These are phyloP conservation scores for Caenorhabditis afra DNA, from an alignment of 2,888 invertebrate genomes.

Conservation along the genomic window DNA sequence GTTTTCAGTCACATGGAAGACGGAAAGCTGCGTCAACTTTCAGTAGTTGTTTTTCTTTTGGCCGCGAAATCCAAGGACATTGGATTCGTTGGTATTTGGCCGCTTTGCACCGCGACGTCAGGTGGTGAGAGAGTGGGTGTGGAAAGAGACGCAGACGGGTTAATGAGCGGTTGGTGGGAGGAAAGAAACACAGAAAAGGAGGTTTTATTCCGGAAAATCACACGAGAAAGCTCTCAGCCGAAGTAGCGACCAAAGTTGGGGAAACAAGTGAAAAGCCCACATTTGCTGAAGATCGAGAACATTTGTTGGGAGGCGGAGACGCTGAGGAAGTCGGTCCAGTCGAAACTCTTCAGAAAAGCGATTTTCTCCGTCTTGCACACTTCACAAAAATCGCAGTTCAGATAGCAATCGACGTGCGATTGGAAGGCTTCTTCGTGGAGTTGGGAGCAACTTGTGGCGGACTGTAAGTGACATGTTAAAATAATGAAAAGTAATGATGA, in stretches of 20 bases:
- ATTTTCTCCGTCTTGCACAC: conserved; percentile 73
- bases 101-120: too few species aligned
- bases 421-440: conserved; percentile 68
- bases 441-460: conserved; percentile 47
- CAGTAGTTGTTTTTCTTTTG: too few species aligned
- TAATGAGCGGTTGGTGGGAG: neutral
- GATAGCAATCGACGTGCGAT: conserved; percentile 75
- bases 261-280: conserved; percentile 69
- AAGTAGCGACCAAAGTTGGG: conserved; percentile 23
- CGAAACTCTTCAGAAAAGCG: conserved; percentile 69
- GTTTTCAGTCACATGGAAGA: too few species aligned
- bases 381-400: conserved; percentile 74
- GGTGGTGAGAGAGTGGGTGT: too few species aligned
- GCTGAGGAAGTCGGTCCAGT: conserved; percentile 66
- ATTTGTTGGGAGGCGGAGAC: conserved; percentile 69
- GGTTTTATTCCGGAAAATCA: too few species aligned
- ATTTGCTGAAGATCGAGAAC: conserved; percentile 63
- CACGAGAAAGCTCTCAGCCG: too few species aligned
- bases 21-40: too few species aligned
- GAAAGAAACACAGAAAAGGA: neutral
- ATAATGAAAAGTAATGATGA: too few species aligned
- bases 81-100: too few species aligned
- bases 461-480: conserved; percentile 35
- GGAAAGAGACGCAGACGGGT: too few species aligned
- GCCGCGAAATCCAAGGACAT: too few species aligned